A percentile compares a stretch with the other conserved stretches of the same genome.
phyloP scores from a whole-genome alignment of 2,888 invertebrate genomes.

The Petrolisthes cinctipes region DNA sequence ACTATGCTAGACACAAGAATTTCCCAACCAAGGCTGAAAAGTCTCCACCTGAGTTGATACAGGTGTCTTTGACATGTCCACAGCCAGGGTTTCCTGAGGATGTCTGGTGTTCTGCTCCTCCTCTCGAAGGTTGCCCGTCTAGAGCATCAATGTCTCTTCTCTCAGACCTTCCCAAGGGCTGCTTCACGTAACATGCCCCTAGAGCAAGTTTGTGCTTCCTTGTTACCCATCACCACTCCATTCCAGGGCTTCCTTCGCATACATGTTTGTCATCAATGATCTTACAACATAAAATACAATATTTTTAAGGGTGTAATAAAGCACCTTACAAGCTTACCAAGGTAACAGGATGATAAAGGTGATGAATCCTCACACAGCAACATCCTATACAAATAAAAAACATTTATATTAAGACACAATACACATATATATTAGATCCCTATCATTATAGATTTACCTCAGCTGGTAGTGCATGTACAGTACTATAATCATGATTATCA shows the following conservation, averaged over 20 bases:
- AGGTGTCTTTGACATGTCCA: constrained; percentile 28
- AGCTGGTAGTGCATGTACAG: constrained; percentile 35
- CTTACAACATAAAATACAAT: background rate
- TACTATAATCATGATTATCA: constrained; percentile 7
- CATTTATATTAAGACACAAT: background rate
- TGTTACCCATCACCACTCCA: constrained; percentile 23
- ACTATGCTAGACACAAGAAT: constrained; percentile 55
- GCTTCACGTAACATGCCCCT: constrained; percentile 37
- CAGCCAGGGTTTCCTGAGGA: constrained; percentile 33
- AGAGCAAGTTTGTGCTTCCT: constrained; percentile 53
- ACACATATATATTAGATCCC: background rate
- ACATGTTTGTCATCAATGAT: constrained; percentile 19
- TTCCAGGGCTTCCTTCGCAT: constrained; percentile 26
- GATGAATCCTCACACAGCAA: background rate
- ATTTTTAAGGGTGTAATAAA: background rate
- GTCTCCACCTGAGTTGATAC: constrained; percentile 29
- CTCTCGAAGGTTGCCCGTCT: constrained; percentile 50
- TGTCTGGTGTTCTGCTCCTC: constrained; percentile 55
- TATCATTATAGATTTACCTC: background rate
- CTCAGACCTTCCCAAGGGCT: constrained; percentile 60
- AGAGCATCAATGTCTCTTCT: constrained; percentile 53
- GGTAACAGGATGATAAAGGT: background rate
- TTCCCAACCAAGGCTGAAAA: constrained; percentile 41
- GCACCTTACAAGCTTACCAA: background rate
- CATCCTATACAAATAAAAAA: background rate